These are phyloP conservation scores for Graphium colonna DNA, from an alignment of 2,888 invertebrate genomes.

Conservation along the genomic window DNA sequence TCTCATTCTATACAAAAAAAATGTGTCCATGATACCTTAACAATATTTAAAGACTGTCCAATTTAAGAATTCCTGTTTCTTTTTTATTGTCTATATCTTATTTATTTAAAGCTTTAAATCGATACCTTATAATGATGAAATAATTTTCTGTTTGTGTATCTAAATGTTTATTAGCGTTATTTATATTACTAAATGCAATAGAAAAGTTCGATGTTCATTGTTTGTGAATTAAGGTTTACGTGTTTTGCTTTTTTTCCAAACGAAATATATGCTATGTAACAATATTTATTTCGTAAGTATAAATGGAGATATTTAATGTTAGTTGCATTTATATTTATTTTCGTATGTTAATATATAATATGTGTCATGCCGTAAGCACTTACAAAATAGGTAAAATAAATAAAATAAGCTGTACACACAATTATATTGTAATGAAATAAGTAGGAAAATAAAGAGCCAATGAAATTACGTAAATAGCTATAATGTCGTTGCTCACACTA, in stretches of 20 bases:
- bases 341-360: background rate
- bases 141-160: background rate
- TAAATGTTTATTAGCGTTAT: background rate
- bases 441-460: background rate
- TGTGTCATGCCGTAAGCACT: background rate
- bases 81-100: conserved; percentile 3
- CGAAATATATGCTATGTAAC: no score
- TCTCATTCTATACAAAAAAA: conserved; percentile 27
- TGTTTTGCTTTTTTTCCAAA: no score
- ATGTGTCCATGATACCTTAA: conserved; percentile 8
- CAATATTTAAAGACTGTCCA: conserved; percentile 19
- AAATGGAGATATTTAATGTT: conserved; percentile 3
- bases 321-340: conserved; percentile 3
- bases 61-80: conserved; percentile 18
- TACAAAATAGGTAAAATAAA: conserved; percentile 10
- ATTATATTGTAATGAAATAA: background rate
- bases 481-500: background rate
- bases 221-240: background rate
- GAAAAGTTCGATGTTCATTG: background rate
- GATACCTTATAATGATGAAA: background rate
- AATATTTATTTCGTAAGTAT: background rate
- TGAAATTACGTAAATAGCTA: background rate
- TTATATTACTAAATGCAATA: background rate
- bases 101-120: background rate
- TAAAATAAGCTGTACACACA: conserved; percentile 8